Percentiles rank a stretch among this genome's conserved stretches.
Evolutionary conservation across 2,888 invertebrate genomes (phyloP).

Genomic region (Timandra comae): DNA sequence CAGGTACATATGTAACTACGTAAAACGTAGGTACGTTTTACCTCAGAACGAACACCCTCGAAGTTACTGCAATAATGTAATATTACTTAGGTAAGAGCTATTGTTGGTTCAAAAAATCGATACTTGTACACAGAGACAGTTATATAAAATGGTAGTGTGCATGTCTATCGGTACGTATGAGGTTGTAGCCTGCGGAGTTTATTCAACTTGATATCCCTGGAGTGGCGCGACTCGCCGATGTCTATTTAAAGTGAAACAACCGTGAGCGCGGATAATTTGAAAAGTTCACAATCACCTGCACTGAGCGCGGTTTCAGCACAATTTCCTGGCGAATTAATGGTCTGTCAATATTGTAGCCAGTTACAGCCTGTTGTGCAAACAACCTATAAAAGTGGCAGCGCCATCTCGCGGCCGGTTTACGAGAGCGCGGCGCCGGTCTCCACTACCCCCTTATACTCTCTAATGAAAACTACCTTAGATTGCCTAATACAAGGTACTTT

Average conservation of each 20-base stretch:
- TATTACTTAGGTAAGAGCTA: not conserved
- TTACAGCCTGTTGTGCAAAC: slow-evolving; percentile 69
- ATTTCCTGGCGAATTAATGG: slow-evolving; percentile 75
- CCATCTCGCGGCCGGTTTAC: slow-evolving; percentile 64
- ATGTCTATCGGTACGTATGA: slow-evolving; percentile 7
- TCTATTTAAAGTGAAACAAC: slow-evolving; percentile 61
- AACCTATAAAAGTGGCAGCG: slow-evolving; percentile 59
- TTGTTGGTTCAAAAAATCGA: slow-evolving; percentile 17
- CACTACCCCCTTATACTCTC: not conserved
- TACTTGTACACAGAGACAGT: slow-evolving; percentile 6
- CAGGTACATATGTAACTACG: too few relatives aligned
- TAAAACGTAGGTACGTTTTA: too few relatives aligned
- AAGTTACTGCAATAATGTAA: not conserved
- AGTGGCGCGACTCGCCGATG: slow-evolving; percentile 19
- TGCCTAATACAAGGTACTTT: too few relatives aligned
- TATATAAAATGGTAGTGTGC: slow-evolving; percentile 19
- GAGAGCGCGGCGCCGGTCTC: slow-evolving; percentile 40
- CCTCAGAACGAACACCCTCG: too few relatives aligned
- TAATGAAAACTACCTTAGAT: too few relatives aligned
- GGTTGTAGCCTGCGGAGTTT: slow-evolving; percentile 26
- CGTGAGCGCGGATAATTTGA: slow-evolving; percentile 69
- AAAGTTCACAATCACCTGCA: slow-evolving; percentile 75
- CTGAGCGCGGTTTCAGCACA: slow-evolving; percentile 65
- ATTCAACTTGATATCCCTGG: slow-evolving; percentile 42
- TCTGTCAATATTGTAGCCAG: slow-evolving; percentile 74